These are phyloP conservation scores for Diorhabda sublineata DNA, from an alignment of 1,140 invertebrate genomes.

Conservation along the genomic window DNA sequence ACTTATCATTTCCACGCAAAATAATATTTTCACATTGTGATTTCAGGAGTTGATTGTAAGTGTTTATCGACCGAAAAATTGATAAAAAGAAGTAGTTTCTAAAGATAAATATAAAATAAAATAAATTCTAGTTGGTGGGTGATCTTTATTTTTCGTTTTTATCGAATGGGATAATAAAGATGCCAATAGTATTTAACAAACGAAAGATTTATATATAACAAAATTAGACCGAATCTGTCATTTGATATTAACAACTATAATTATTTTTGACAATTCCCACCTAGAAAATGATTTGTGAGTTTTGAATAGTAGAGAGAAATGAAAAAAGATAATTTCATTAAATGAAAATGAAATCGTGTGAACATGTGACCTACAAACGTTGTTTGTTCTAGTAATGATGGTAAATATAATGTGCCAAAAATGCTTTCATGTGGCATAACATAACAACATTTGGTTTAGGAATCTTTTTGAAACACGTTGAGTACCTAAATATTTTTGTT, in stretches of 20 bases:
- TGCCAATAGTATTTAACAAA: too few relatives aligned
- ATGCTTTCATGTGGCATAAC: constrained; percentile 6
- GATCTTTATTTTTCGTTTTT: too few relatives aligned
- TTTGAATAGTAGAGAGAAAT: background rate
- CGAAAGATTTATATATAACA: background rate
- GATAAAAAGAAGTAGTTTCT: too few relatives aligned
- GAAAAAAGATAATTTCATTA: background rate
- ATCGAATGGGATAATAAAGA: too few relatives aligned
- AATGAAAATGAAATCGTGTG: constrained; percentile 4
- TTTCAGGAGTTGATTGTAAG: too few relatives aligned
- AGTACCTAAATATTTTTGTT: too few relatives aligned
- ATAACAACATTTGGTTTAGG: background rate
- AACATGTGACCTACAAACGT: constrained; percentile 13
- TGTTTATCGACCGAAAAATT: too few relatives aligned
- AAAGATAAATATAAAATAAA: too few relatives aligned
- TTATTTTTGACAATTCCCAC: background rate
- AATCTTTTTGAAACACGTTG: too few relatives aligned
- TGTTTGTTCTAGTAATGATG: constrained; percentile 11
- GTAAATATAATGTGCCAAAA: constrained; percentile 18
- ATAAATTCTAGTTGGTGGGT: too few relatives aligned
- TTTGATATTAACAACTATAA: background rate
- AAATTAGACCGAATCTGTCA: background rate
- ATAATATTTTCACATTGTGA: too few relatives aligned
- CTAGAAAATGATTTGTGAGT: background rate
- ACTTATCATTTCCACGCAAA: too few relatives aligned